Conservation (phyloP, 2,888 invertebrate species). For the Cataglyphis albicans region DNA sequence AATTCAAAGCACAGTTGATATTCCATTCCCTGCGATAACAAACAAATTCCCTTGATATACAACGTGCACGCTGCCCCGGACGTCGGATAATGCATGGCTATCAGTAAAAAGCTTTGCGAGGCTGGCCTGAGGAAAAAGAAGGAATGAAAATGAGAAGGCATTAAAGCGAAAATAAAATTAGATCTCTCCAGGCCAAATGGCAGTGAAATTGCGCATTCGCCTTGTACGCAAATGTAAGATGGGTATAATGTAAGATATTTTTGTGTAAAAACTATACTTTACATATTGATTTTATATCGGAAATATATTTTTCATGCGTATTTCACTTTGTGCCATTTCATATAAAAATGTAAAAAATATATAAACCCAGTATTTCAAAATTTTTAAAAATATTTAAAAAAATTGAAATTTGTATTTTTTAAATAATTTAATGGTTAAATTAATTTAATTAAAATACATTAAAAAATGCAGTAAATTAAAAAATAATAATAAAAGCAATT, state of each 20-base stretch:
- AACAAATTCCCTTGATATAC: slow-evolving; percentile 51
- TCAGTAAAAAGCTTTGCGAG: slow-evolving; percentile 47
- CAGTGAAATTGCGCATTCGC: slow-evolving; percentile 30
- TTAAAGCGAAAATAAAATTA: slow-evolving; percentile 41
- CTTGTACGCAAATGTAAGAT: neutral
- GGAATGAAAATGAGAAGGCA: slow-evolving; percentile 39
- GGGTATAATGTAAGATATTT: neutral
- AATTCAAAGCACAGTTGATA: slow-evolving; percentile 52
- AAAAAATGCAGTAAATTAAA: neutral
- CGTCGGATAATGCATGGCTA: slow-evolving; percentile 45
- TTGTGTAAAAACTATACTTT: neutral
- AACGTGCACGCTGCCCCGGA: slow-evolving; percentile 20
- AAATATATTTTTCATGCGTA: neutral
- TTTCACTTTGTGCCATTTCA: neutral
- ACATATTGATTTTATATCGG: neutral
- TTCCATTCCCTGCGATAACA: slow-evolving; percentile 45
- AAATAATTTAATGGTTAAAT: neutral
- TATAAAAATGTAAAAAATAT: neutral
- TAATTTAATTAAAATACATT: neutral
- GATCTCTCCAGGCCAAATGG: neutral
- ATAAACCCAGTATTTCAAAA: neutral
- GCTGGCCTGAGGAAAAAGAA: slow-evolving; percentile 14
- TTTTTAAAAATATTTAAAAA: neutral
- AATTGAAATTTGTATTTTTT: neutral
- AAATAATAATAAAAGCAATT: neutral